Base-by-base conservation (phyloP, 2,113 vertebrate genomes). In the Gila orcuttii region DNA sequence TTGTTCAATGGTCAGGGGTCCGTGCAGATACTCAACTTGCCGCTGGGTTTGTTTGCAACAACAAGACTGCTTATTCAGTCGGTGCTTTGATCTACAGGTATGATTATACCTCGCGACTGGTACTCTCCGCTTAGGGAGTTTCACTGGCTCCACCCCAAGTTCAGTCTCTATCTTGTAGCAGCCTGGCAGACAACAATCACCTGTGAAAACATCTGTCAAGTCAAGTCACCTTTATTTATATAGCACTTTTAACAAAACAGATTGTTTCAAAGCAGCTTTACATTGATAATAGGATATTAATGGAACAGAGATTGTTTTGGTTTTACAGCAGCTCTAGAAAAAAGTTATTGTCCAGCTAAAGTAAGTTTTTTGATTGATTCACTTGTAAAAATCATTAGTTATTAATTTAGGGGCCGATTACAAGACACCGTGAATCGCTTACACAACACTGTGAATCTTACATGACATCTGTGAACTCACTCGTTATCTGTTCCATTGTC, bases 91-190 rank as follows among this genome's bases (percentile, higher is more conserved):
- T 6, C 23, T 19, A 69, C 28, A 1, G 28, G 28, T 36, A 15
- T 5, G 17, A 69, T 69, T 69, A 36, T 36, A 50, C 73, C 73
- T 75, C 1, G 13, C 33, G 0, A 69, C 5, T 69, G 66, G 76
- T 11, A 87, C 86, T 75, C 68, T 74, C 25, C 57, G 7, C 15
- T 73, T 87, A 8, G 86, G 77, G 0, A 82, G 55, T 42, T 87
- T 85, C 11, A 85, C 83, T 36, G 83, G 82, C 12, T 84, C 81
- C 23, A 87, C 79, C 71, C 5, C 31, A 3, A 50, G 3, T 3
- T 80, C 19, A 21, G 52, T 62, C 21, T 85, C 55, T 0, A 28
- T 75, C 10, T 23, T 45, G 15, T 79, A 76, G 25, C 8, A 39
- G 2, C 83, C 82, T 62, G 86, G 11, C 23, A 85, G 23, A 60